A percentile compares a stretch with the other conserved stretches of the same genome.
These are phyloP conservation scores for Amblyjoppa fuscipennis DNA, from an alignment of 2,888 invertebrate species.

Conservation along the genomic window DNA sequence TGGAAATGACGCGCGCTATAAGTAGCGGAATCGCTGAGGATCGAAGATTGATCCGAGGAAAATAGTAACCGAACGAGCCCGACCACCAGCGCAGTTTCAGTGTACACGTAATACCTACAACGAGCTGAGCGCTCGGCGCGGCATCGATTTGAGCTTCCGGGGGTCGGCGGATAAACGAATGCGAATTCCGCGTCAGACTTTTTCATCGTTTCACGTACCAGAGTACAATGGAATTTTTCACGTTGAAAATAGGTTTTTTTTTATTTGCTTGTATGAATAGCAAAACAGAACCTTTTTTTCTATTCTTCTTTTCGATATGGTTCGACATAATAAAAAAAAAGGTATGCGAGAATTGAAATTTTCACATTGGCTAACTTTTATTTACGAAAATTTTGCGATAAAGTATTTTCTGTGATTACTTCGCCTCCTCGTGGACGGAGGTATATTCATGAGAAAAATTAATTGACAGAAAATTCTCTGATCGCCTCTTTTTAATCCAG, in stretches of 20 bases:
- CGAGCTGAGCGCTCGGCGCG: slow-evolving; percentile 13
- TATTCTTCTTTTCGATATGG: neutral
- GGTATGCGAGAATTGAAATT: too few relatives aligned
- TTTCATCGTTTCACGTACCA: slow-evolving; percentile 5
- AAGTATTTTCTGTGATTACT: too few relatives aligned
- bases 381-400: too few relatives aligned
- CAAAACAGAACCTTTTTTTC: neutral
- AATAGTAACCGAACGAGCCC: slow-evolving; percentile 16
- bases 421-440: too few relatives aligned
- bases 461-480: too few relatives aligned
- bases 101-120: slow-evolving; percentile 23
- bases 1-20: slow-evolving; percentile 27
- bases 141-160: slow-evolving; percentile 43
- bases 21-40: slow-evolving; percentile 17
- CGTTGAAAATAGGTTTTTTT: neutral
- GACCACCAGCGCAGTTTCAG: neutral
- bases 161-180: slow-evolving; percentile 29
- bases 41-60: slow-evolving; percentile 32
- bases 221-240: slow-evolving; percentile 3
- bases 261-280: neutral
- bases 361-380: too few relatives aligned
- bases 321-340: neutral
- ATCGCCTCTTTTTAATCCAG: too few relatives aligned
- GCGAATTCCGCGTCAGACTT: slow-evolving; percentile 36
- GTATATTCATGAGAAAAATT: too few relatives aligned